Percentiles rank a stretch among this genome's conserved stretches.
Conservation (phyloP, 1,140 invertebrate genomes). For the Drosophila busckii region DNA sequence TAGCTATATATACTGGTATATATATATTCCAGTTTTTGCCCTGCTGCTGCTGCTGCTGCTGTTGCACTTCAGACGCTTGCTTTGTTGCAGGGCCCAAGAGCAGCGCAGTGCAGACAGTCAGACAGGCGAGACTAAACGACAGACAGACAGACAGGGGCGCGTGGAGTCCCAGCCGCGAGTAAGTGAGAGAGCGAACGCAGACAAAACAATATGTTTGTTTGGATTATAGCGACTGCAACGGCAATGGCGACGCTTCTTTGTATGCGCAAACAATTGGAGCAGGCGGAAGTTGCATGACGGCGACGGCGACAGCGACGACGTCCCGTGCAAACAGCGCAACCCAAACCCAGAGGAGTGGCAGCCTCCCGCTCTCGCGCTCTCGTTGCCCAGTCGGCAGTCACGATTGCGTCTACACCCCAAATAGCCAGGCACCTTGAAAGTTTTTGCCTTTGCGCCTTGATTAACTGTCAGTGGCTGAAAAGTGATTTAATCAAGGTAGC, state of each 20-base stretch:
- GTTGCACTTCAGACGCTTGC: constrained; percentile 65
- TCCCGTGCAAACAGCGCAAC: constrained; percentile 34
- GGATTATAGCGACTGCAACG: constrained; percentile 52
- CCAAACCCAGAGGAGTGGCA: constrained; percentile 1
- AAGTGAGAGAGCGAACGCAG: constrained; percentile 34
- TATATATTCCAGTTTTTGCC: constrained; percentile 26
- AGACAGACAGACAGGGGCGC: constrained; percentile 50
- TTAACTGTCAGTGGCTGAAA: constrained; percentile 75
- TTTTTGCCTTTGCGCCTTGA: constrained; percentile 51
- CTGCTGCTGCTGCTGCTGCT: constrained; percentile 27
- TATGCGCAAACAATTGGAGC: constrained; percentile 75
- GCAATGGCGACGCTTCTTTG: constrained; percentile 62
- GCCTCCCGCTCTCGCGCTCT: background rate
- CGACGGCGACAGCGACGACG: constrained; percentile 16
- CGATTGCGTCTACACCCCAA: constrained; percentile 14
- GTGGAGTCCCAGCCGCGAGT: constrained; percentile 6
- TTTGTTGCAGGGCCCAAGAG: constrained; percentile 38
- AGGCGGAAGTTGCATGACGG: constrained; percentile 72
- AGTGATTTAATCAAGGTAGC: constrained; percentile 70
- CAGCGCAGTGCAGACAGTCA: constrained; percentile 47
- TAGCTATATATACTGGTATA: background rate
- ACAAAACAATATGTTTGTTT: constrained; percentile 78
- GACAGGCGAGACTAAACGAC: constrained; percentile 61
- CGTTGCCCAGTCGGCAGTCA: constrained; percentile 4
- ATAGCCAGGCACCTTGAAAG: constrained; percentile 58